A percentile compares a stretch with the other conserved stretches of the same genome.
Evolutionary conservation across 2,888 invertebrate species (phyloP).

Genomic region (Watsonalla binaria): DNA sequence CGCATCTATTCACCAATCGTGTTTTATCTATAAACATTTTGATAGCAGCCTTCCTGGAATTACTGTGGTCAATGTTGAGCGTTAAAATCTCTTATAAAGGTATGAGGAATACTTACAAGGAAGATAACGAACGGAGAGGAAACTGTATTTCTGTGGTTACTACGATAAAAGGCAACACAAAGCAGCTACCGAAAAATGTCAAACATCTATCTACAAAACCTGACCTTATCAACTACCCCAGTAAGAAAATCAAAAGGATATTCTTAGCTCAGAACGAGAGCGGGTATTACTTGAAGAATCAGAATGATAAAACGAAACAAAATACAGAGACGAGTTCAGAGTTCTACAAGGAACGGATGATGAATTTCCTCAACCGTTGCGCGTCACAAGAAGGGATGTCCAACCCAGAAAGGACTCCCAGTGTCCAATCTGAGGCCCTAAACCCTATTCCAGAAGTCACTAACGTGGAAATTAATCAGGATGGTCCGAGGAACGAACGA

Average conservation of each 20-base stretch:
- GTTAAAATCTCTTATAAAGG: constrained; percentile 80
- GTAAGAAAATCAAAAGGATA: constrained; percentile 73
- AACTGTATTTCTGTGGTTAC: constrained; percentile 76
- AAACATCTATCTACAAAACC: constrained; percentile 68
- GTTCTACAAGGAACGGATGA: constrained; percentile 68
- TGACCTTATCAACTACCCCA: constrained; percentile 76
- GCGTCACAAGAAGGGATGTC: constrained; percentile 56
- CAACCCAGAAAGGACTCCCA: constrained; percentile 51
- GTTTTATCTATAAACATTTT: constrained; percentile 79
- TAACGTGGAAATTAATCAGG: constrained; percentile 29
- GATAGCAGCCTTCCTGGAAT: constrained; percentile 77
- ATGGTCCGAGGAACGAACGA: constrained; percentile 25
- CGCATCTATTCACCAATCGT: constrained; percentile 57
- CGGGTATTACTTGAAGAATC: constrained; percentile 64
- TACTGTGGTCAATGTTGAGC: constrained; percentile 80
- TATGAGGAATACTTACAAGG: constrained; percentile 79
- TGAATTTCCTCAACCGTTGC: constrained; percentile 64
- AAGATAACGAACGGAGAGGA: constrained; percentile 69
- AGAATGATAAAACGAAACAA: constrained; percentile 65
- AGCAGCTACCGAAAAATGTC: constrained; percentile 55
- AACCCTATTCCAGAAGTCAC: constrained; percentile 55
- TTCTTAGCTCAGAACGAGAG: constrained; percentile 65
- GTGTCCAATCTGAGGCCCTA: constrained; percentile 52
- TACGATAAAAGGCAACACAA: constrained; percentile 73
- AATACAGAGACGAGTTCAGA: constrained; percentile 67